These are phyloP conservation scores for Orthochromis malagaraziensis DNA, from an alignment of 2,113 vertebrate genomes.

Conservation along the genomic window DNA sequence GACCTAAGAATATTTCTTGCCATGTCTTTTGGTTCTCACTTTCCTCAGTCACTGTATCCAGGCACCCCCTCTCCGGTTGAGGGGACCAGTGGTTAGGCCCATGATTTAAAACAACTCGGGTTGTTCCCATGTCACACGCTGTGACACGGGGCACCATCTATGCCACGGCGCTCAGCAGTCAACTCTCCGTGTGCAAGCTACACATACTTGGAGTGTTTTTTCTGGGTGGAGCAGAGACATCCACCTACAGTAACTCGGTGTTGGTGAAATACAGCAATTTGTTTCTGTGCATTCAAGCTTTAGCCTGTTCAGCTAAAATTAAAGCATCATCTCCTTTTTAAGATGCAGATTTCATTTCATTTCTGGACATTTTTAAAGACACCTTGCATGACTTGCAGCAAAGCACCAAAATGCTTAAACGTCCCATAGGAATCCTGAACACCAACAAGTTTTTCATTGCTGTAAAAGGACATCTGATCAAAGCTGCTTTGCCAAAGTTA, in stretches of 20 bases:
- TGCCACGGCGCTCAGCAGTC: not conserved
- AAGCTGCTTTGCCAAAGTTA: not conserved
- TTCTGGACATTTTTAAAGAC: not conserved
- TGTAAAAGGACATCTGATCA: not conserved
- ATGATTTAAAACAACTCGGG: conserved; percentile 55
- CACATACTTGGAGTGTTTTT: not conserved
- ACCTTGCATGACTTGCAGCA: not conserved
- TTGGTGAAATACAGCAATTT: not conserved
- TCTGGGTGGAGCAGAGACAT: not conserved
- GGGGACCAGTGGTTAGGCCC: conserved; percentile 43
- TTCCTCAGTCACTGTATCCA: conserved; percentile 47
- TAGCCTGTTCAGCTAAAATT: not conserved
- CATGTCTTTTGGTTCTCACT: conserved; percentile 61
- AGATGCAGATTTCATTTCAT: not conserved
- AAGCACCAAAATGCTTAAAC: not conserved
- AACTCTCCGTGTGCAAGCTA: not conserved
- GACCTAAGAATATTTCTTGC: conserved; percentile 37
- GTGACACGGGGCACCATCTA: conserved; percentile 23
- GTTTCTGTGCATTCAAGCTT: not conserved
- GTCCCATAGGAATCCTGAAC: not conserved
- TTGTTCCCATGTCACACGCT: conserved; percentile 60
- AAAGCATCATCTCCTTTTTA: not conserved
- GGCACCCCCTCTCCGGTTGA: not conserved
- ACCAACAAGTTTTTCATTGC: not conserved
- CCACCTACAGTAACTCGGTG: not conserved